Percentiles rank a stretch among this genome's conserved stretches.
phyloP scores from a whole-genome alignment of 2,888 invertebrate genomes.

The Hesperia comma region DNA sequence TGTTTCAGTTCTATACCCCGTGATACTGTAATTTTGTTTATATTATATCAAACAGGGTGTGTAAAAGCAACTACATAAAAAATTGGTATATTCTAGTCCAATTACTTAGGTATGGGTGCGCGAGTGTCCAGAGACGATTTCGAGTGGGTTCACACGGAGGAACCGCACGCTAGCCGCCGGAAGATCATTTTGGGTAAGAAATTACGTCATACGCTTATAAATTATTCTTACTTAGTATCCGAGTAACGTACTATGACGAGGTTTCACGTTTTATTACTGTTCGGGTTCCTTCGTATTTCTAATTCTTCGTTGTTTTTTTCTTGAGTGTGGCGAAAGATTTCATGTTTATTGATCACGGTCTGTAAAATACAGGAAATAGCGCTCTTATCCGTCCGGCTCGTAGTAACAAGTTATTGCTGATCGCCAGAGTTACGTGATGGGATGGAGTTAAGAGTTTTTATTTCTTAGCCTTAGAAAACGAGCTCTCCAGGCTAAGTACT shows the following conservation, averaged over 20 bases:
- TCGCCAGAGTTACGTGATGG: too few relatives aligned
- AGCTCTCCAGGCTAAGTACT: too few relatives aligned
- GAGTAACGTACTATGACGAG: not conserved
- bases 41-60: not conserved
- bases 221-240: not conserved
- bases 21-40: too few relatives aligned
- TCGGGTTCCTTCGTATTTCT: not conserved
- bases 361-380: not conserved
- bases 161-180: conserved; percentile 97
- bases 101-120: conserved; percentile 90
- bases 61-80: not conserved
- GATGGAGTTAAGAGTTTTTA: too few relatives aligned
- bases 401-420: too few relatives aligned
- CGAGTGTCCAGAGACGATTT: conserved; percentile 97
- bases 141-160: conserved; percentile 98
- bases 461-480: too few relatives aligned
- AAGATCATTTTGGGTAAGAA: conserved; percentile 94
- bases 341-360: not conserved
- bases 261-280: not conserved
- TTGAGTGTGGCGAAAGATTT: not conserved
- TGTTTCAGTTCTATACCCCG: not conserved
- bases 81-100: not conserved
- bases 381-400: not conserved
- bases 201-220: conserved; percentile 59
- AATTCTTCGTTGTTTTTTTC: not conserved